phyloP scores from a whole-genome alignment of 2,113 vertebrate genomes.

The Nanorana parkeri region DNA sequence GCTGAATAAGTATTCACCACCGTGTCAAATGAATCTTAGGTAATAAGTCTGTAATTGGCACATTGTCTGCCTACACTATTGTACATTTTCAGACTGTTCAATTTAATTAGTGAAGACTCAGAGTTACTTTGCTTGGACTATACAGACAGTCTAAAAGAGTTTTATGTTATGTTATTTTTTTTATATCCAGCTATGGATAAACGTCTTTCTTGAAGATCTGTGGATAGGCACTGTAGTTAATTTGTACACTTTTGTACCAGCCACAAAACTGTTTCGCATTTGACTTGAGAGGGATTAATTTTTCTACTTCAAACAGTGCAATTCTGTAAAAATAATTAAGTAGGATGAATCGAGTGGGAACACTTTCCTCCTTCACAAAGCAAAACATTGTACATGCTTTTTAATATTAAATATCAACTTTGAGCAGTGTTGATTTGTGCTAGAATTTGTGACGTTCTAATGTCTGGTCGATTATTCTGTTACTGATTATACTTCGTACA shows the following conservation, averaged over 20 bases:
- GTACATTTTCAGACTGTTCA: no score
- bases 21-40: no score
- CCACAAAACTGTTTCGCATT: conserved; percentile 34
- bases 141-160: neutral
- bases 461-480: neutral
- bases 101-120: neutral
- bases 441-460: conserved; percentile 15
- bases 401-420: conserved; percentile 30
- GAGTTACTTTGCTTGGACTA: neutral
- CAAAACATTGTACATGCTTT: conserved; percentile 36
- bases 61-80: neutral
- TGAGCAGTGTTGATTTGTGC: conserved; percentile 5
- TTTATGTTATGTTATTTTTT: neutral
- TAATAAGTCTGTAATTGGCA: neutral
- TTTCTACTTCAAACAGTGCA: conserved; percentile 32
- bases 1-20: no score
- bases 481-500: no score
- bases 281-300: conserved; percentile 45
- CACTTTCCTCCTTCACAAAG: conserved; percentile 25
- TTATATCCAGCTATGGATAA: neutral
- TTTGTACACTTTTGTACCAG: conserved; percentile 34
- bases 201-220: conserved; percentile 21
- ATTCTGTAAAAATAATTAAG: conserved; percentile 48
- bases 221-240: conserved; percentile 15
- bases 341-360: conserved; percentile 34